Evolutionary conservation across 1,140 invertebrate species (phyloP).

Genomic region (Eupristina koningsbergeri): DNA sequence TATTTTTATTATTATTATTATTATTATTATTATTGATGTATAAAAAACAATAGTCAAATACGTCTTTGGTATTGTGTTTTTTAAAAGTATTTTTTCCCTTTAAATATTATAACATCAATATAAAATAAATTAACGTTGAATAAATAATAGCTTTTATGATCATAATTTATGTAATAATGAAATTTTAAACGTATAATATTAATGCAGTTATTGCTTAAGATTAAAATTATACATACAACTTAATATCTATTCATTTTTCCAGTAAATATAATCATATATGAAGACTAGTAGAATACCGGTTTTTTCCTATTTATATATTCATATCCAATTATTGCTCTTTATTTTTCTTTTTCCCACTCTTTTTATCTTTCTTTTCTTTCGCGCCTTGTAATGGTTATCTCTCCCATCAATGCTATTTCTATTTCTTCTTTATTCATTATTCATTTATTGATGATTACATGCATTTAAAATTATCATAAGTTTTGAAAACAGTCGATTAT

Average conservation of each 20-base stretch:
- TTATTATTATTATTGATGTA: too few species aligned
- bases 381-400: too few species aligned
- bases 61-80: too few species aligned
- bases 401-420: background rate
- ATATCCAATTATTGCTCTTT: background rate
- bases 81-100: too few species aligned
- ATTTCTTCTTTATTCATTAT: background rate
- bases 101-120: background rate
- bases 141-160: background rate
- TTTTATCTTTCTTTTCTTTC: background rate
- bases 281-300: background rate
- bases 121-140: background rate
- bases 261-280: background rate
- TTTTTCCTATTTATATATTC: background rate
- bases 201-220: background rate
- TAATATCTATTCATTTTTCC: background rate
- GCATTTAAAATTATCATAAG: background rate
- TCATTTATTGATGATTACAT: background rate
- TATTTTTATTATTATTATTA: too few species aligned
- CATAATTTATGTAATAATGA: too few species aligned
- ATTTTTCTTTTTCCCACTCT: background rate
- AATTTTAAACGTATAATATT: too few species aligned
- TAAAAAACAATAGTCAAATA: too few species aligned
- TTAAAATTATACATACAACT: background rate
- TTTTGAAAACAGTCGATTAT: background rate